These are phyloP conservation scores for Oreamnos americanus DNA, from an alignment of 2,113 vertebrate genomes.

Conservation along the genomic window DNA sequence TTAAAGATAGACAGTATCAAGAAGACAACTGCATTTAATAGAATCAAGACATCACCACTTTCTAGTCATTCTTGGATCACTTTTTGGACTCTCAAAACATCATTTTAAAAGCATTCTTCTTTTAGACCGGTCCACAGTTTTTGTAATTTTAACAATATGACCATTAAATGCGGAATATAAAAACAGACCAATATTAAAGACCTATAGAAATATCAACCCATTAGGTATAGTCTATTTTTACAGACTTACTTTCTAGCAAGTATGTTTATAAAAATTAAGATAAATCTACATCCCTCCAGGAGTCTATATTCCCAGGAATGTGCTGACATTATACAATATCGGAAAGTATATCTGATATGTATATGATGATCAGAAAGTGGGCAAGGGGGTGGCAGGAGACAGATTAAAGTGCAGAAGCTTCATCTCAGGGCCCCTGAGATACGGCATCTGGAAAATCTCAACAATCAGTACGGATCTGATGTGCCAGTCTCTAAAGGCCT, in stretches of 20 bases:
- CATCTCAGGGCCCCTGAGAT: not conserved
- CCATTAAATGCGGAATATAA: not conserved
- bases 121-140: not conserved
- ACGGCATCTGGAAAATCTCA: slow-evolving; percentile 21
- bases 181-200: not conserved
- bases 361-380: not conserved
- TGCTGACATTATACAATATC: fast-evolving
- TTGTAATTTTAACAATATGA: not conserved
- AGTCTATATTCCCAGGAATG: not conserved
- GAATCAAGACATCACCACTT: not conserved
- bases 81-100: not conserved
- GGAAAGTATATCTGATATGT: not conserved
- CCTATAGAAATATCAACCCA: not conserved
- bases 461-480: not conserved
- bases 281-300: not conserved
- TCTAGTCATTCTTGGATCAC: not conserved
- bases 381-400: not conserved
- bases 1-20: not conserved
- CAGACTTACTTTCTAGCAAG: not conserved
- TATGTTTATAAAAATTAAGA: slow-evolving; percentile 31
- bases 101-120: not conserved
- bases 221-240: not conserved
- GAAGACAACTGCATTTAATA: not conserved
- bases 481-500: not conserved
- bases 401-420: not conserved